These are phyloP conservation scores for Lipophrys pholis DNA, from an alignment of 2,113 vertebrate genomes.

Conservation along the genomic window DNA sequence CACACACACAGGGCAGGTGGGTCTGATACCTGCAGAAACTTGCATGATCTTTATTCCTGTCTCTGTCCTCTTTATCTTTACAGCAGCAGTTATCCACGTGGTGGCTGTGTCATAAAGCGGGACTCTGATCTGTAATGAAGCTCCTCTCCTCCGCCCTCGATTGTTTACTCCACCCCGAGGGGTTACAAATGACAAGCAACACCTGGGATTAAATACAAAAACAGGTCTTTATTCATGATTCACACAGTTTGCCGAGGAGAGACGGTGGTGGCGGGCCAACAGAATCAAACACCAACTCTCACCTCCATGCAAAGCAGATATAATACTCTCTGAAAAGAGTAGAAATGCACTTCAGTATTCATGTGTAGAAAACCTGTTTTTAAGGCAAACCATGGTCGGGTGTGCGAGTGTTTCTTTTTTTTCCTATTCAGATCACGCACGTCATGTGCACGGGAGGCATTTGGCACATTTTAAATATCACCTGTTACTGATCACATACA, in stretches of 20 bases:
- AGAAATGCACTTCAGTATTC: slow-evolving; percentile 55
- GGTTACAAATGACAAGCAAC: background rate
- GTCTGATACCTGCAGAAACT: no score
- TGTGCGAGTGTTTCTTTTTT: no score
- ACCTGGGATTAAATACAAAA: slow-evolving; percentile 52
- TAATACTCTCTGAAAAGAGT: background rate
- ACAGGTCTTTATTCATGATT: slow-evolving; percentile 65
- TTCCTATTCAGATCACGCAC: no score
- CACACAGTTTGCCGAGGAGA: slow-evolving; percentile 31
- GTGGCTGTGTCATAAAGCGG: slow-evolving; percentile 10
- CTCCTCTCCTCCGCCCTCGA: no score
- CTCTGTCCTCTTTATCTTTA: slow-evolving; percentile 1
- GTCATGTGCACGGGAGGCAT: background rate
- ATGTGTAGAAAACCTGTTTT: background rate
- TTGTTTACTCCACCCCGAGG: no score
- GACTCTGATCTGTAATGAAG: slow-evolving; percentile 44
- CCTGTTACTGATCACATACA: background rate
- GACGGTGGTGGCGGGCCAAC: slow-evolving; percentile 14
- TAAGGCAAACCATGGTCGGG: background rate
- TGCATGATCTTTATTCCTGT: no score
- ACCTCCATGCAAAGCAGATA: background rate
- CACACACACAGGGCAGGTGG: no score
- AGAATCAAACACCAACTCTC: no score
- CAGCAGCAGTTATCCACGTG: background rate
- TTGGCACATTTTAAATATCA: slow-evolving; percentile 13